Evolutionary conservation across 2,797 vertebrate genomes (phyloP).

Genomic region (Brachyalestes nurse): DNA sequence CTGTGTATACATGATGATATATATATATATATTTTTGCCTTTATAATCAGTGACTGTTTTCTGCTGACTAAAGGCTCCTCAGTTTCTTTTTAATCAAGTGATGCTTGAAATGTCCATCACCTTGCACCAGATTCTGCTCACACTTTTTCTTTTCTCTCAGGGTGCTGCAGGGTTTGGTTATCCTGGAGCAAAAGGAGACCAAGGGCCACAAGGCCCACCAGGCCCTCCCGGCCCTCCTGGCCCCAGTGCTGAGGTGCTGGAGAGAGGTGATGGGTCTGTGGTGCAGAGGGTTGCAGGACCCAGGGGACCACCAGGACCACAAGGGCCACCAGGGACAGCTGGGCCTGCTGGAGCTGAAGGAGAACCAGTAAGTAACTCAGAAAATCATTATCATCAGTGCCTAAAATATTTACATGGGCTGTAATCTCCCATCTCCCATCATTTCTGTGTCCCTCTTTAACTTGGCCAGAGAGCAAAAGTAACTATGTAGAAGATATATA

Average conservation of each 20-base stretch:
- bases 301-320: slow-evolving; percentile 76
- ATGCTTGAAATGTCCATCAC: background rate
- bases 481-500: background rate
- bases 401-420: background rate
- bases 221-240: slow-evolving; percentile 79
- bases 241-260: slow-evolving; percentile 52
- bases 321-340: slow-evolving; percentile 73
- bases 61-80: no score
- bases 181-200: slow-evolving; percentile 86
- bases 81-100: background rate
- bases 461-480: background rate
- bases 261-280: slow-evolving; percentile 56
- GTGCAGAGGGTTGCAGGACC: slow-evolving; percentile 74
- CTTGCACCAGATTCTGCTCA: background rate
- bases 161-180: slow-evolving; percentile 87
- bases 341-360: slow-evolving; percentile 84
- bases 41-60: background rate
- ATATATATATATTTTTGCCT: no score
- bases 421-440: background rate
- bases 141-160: slow-evolving; percentile 64
- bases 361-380: slow-evolving; percentile 81
- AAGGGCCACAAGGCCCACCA: slow-evolving; percentile 71
- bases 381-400: background rate
- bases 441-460: background rate
- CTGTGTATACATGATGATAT: background rate